Conservation (phyloP, 2,888 invertebrate species). For the Thereva unica region DNA sequence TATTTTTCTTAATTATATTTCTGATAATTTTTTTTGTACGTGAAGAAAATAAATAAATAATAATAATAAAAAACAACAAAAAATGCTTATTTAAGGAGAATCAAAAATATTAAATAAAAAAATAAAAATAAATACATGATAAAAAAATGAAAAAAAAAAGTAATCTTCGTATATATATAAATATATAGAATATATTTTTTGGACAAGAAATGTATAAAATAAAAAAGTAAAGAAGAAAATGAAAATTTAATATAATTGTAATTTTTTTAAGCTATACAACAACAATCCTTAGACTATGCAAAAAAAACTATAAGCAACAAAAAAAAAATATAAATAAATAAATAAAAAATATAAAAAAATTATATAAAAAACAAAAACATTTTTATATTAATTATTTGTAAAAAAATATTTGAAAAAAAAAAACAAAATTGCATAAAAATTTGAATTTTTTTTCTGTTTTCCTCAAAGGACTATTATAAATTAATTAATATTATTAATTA, state of each 20-base stretch:
- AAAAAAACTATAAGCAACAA: neutral
- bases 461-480: too few species aligned
- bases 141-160: too few species aligned
- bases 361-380: neutral
- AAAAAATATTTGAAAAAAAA: too few species aligned
- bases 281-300: neutral
- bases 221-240: slow-evolving; percentile 18
- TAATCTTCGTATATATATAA: neutral
- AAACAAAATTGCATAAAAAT: too few species aligned
- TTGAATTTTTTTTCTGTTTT: too few species aligned
- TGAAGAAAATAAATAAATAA: slow-evolving; percentile 20
- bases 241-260: neutral
- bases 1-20: slow-evolving; percentile 30
- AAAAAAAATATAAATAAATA: slow-evolving; percentile 25
- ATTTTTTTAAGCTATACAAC: slow-evolving; percentile 13
- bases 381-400: too few species aligned
- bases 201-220: slow-evolving; percentile 30
- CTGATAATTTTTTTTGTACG: slow-evolving; percentile 23
- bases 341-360: slow-evolving; percentile 3
- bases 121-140: too few species aligned
- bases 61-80: slow-evolving; percentile 11
- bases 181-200: slow-evolving; percentile 26
- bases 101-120: too few species aligned
- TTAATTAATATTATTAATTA: too few species aligned
- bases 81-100: too few species aligned